Evolutionary conservation across 1,140 invertebrate genomes (phyloP), one percentile per base, ranked within the genome.

Genomic region (Rhynchophorus ferrugineus): DNA sequence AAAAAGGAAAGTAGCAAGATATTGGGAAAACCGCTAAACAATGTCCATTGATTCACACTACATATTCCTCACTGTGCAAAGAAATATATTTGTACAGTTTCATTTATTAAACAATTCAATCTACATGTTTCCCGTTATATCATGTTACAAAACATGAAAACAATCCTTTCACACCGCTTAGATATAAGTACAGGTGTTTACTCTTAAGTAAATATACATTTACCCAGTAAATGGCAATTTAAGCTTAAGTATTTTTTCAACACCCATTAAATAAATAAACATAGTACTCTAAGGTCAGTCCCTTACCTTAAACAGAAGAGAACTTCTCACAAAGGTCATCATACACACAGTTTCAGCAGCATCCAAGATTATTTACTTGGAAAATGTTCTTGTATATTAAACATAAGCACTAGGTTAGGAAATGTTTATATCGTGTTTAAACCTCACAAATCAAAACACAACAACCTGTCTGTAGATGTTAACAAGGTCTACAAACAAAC

Each of bases 311-410:
- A 14, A 44, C 29, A 14, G 43, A 44, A 16, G 38, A 44, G 43
- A 5, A 34, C 22, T 33, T 44, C 43, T 29, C 54, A 55, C 53
- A 55, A 49, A 55, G 53, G 53, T 55, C 53, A 55, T 53, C 38
- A 41, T 41, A 41, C 21, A 49, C 35, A 47, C 47, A 49, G 45
- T 36, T 55, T 16, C 46, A 49, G 45, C 52, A 54, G 53, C 53
- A 55, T 55, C 53, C 46, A 55, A 49, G 29, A 54, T 24, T 44
- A 44, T 44, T 44, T 34, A 44, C 43, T 44, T 29, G 44, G 37
- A 7, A 41, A 16, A 36, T 13, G 20, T 44, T 55, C 43, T 16
- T 38, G 41, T 49, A 35, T 19, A 49, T 41, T 29, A 18, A 24
- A 55, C 53, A 55, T 47, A 18, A 54, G 47, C 46, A 49, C 38